These are phyloP conservation scores for Leucoraja erinaceus DNA, from an alignment of 2,113 vertebrate genomes.

Conservation along the genomic window DNA sequence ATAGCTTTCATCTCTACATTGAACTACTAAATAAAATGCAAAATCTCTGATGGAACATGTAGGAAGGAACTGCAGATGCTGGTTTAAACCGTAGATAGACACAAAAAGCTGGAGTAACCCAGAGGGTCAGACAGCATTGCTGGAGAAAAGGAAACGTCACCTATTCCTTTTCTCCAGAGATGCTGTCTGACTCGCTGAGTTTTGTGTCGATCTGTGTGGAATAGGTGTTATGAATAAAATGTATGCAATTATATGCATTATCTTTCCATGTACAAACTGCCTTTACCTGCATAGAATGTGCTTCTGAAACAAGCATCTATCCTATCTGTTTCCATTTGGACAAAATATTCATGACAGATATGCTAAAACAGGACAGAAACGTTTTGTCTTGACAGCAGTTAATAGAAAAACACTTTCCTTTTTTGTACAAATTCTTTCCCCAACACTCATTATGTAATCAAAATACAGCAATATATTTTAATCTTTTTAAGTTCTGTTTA, in stretches of 20 bases:
- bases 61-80: no score
- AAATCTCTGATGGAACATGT: neutral
- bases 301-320: neutral
- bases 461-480: neutral
- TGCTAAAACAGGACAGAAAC: neutral
- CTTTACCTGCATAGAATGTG: neutral
- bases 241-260: neutral
- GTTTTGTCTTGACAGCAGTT: neutral
- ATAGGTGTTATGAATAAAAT: neutral
- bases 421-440: constrained; percentile 22
- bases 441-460: constrained; percentile 4
- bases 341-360: neutral
- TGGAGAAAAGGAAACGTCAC: no score
- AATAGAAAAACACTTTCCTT: constrained; percentile 20
- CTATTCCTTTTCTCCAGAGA: no score
- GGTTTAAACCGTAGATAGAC: no score
- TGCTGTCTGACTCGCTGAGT: no score
- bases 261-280: neutral
- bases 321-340: neutral
- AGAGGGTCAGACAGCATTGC: no score
- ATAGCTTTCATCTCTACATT: neutral
- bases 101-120: no score
- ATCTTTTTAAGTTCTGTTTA: neutral
- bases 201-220: neutral
- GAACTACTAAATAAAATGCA: neutral